Conservation (phyloP, 2,888 invertebrate species). For the Conomelus anceps region DNA sequence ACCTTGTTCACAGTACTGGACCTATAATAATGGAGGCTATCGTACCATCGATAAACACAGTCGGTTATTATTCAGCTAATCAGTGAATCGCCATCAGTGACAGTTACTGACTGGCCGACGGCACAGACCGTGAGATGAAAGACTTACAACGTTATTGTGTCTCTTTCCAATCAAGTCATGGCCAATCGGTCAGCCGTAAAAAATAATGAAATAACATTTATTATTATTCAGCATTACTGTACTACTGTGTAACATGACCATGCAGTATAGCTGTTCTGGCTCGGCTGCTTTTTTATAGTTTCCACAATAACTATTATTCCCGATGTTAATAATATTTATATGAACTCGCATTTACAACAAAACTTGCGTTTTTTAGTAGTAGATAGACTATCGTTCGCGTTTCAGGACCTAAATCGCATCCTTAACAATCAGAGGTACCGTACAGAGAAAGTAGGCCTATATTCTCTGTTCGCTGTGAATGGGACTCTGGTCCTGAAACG, state of each 20-base stretch:
- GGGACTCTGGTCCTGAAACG: too few relatives aligned
- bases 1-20: background rate
- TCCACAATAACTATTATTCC: too few relatives aligned
- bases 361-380: too few relatives aligned
- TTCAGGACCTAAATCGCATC: too few relatives aligned
- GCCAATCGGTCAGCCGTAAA: background rate
- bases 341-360: too few relatives aligned
- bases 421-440: too few relatives aligned
- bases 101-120: background rate
- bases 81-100: background rate
- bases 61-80: background rate
- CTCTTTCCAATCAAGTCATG: background rate
- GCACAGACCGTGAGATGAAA: background rate
- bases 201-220: background rate
- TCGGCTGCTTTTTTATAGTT: too few relatives aligned
- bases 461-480: too few relatives aligned
- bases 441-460: too few relatives aligned
- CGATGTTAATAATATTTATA: too few relatives aligned
- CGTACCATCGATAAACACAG: background rate
- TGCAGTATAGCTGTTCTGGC: too few relatives aligned
- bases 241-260: background rate
- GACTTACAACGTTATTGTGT: background rate
- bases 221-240: background rate
- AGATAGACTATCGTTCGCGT: too few relatives aligned
- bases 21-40: background rate